Base-by-base conservation (phyloP, 2,888 invertebrate genomes). In the Venusia cambrica region DNA sequence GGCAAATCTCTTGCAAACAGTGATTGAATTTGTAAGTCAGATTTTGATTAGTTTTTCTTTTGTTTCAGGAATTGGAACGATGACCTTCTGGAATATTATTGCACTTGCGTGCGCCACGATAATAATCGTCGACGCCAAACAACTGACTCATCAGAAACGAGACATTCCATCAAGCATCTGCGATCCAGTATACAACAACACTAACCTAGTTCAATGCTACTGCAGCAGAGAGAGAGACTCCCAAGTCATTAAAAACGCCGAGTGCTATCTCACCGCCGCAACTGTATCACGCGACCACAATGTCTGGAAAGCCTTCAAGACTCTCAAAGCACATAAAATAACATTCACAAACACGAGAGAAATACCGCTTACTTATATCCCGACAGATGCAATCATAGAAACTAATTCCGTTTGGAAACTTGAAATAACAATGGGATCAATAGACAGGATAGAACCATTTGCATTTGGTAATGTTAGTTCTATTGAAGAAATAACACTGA, bases 381-480 rank as follows among this genome's bases (percentile, higher is more conserved):
- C 94, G 0, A 92, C 90, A 1, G 88, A 88, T 46, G 90, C 91
- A 9, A 72, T 94, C 8, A 84, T 87, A 47, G 87, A 89, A 40
- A 75, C 92, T 28, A 87, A 81, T 48, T 85, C 89, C 24, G 69
- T 94, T 25, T 13, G 49, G 1, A 79, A 66, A 48, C 64, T 94
- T 12, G 89, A 90, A 32, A 88, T 95, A 21, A 90, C 92, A 39
- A 92, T 93, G 62, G 93, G 91, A 0, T 89, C 88, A 32, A 90
- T 95, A 44, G 88, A 90, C 38, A 89, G 88, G 10, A 78, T 95
- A 6, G 89, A 90, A 31, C 77, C 92, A 4, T 92, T 89, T 65
- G 92, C 93, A 0, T 94, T 95, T 61, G 92, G 91, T 4, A 94
- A 93, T 68, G 73, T 92, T 6, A 89, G 91, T 11, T 80, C 88